Conservation (phyloP, 2,113 vertebrate genomes). For the Ceyx melanurus region DNA sequence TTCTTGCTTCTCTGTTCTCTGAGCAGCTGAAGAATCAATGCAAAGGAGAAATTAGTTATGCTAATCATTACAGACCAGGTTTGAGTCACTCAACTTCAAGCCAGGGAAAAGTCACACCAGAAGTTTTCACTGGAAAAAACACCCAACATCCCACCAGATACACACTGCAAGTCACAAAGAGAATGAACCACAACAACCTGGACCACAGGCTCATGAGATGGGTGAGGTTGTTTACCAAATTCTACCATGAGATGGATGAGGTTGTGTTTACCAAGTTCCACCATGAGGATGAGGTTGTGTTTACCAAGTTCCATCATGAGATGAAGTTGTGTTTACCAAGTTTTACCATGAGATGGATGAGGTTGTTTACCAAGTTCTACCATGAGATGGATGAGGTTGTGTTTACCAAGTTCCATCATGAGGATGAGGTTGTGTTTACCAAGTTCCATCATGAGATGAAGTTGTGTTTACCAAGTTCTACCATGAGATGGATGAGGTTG, state of each 20-base stretch:
- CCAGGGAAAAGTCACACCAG: not conserved
- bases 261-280: not conserved
- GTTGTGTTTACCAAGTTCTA: too few species aligned
- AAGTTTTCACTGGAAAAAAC: not conserved
- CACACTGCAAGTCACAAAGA: not conserved
- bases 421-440: too few species aligned
- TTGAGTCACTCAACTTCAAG: not conserved
- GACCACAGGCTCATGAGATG: not conserved
- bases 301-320: not conserved
- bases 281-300: not conserved
- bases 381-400: too few species aligned
- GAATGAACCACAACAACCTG: not conserved
- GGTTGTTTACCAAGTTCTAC: too few species aligned
- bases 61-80: accelerated
- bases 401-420: too few species aligned
- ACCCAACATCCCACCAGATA: not conserved
- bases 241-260: not conserved
- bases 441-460: too few species aligned
- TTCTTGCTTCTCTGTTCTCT: not conserved
- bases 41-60: not conserved
- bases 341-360: not conserved
- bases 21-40: not conserved
- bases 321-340: not conserved
- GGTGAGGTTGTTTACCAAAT: not conserved
- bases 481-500: too few species aligned